Evolutionary conservation across 2,113 vertebrate species (phyloP), one percentile per base, ranked within the genome.

Genomic region (Lipophrys pholis): DNA sequence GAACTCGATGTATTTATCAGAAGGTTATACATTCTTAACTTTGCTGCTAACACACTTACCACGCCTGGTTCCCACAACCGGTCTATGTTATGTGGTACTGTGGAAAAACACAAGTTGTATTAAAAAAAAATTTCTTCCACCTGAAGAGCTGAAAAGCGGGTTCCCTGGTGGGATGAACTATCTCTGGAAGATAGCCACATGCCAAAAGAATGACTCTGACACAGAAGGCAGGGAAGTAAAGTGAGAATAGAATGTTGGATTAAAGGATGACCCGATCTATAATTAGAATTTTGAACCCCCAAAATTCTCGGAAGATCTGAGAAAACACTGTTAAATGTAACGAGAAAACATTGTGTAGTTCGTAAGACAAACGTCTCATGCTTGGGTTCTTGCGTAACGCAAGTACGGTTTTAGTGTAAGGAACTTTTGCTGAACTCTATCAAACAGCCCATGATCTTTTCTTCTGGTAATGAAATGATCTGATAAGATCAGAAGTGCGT

Each of bases 1-100:
- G 73, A 83, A 83, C 7, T 78, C 43, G 57, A 54, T 76, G 49
- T 46, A 56, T 69, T 58, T 72, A 16, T 69, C 48, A 57, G 49
- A 30, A 4, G 21, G 21, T 30, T 57, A 42, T 9, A 10, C 11
- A 6, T 53, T 58, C 54, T 52, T n/a, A 61, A 65, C 64, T 69
- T 48, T 77, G 53, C 40, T 17, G 8, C 40, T 67, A 40, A 76
- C 72, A 40, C 76, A 63, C 42, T 58, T 16, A 17, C 4, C 11
- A 21, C 8, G 8, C 16, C 1, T 51, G 10, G 3, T 30, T 30
- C 4, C 21, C 21, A 30, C 21, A 30, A 30, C 21, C 21, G 21
- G 21, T 30, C 2, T 30, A 30, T 30, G 21, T 30, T 30, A 30
- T 30, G 21, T 30, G 21, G 21, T 30, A 30, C 21, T 30, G 21